Evolutionary conservation across 2,113 vertebrate genomes (phyloP).

Genomic region (Beaufortia kweichowensis): DNA sequence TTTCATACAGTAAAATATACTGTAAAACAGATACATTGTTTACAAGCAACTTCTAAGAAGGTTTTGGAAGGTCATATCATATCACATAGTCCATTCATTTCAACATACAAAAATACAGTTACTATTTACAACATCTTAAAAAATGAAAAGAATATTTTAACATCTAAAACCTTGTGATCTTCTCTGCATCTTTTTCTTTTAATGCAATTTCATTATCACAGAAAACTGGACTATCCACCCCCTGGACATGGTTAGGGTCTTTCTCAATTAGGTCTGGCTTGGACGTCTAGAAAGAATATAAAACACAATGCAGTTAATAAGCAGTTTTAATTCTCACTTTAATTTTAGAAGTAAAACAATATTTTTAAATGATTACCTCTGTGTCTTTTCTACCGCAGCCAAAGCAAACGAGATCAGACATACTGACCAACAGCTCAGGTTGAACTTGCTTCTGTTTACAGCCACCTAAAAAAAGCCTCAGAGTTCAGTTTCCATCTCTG

Average conservation of each 20-base stretch:
- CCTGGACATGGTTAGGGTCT: constrained; percentile 47
- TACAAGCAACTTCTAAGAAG: too few species aligned
- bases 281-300: constrained; percentile 54
- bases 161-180: constrained; percentile 63
- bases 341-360: too few species aligned
- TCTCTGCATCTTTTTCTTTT: constrained; percentile 56
- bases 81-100: neutral
- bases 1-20: neutral
- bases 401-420: constrained; percentile 69
- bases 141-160: neutral
- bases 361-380: constrained; percentile 59
- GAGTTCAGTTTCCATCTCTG: neutral
- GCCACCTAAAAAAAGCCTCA: constrained; percentile 63
- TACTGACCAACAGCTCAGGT: constrained; percentile 69
- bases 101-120: constrained; percentile 7
- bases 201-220: constrained; percentile 44
- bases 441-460: constrained; percentile 67
- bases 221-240: constrained; percentile 59
- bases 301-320: constrained; percentile 21
- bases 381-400: constrained; percentile 46
- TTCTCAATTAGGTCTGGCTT: constrained; percentile 56
- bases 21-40: neutral
- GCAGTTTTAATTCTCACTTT: neutral
- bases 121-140: constrained; percentile 29
- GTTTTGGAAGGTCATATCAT: neutral